Percentiles rank a stretch among this genome's conserved stretches.
phyloP scores from a whole-genome alignment of 2,888 invertebrate species.

The Diachrysia chrysitis region DNA sequence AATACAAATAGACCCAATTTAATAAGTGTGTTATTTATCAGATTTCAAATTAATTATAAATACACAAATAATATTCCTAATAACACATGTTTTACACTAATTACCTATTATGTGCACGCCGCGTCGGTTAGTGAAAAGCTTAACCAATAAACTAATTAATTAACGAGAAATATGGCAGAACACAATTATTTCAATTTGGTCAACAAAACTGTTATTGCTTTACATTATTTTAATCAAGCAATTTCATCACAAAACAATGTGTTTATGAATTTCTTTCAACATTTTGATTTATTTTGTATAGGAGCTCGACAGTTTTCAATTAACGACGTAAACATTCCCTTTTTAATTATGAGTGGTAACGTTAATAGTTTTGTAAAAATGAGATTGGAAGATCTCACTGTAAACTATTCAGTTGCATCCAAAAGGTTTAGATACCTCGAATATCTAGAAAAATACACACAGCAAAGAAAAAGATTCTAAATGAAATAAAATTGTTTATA shows the following conservation, averaged over 20 bases:
- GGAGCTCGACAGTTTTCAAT: too few relatives aligned
- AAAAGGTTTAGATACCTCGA: too few relatives aligned
- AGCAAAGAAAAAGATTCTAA: too few relatives aligned
- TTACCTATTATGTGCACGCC: neutral
- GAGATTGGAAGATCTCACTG: too few relatives aligned
- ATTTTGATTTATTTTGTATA: neutral
- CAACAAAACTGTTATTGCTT: neutral
- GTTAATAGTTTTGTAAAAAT: too few relatives aligned
- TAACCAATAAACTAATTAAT: slow-evolving; percentile 45
- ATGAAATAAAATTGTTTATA: too few relatives aligned
- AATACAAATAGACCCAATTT: neutral
- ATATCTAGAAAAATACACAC: too few relatives aligned
- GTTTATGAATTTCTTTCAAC: neutral
- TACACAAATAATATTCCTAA: slow-evolving; percentile 8
- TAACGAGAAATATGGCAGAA: slow-evolving; percentile 17
- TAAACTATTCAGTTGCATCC: too few relatives aligned
- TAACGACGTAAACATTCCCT: too few relatives aligned
- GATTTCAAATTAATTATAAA: neutral
- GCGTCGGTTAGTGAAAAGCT: slow-evolving; percentile 37
- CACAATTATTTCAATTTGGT: slow-evolving; percentile 23
- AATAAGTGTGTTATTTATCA: neutral
- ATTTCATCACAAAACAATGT: neutral
- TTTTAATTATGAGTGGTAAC: too few relatives aligned
- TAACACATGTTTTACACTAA: slow-evolving; percentile 19
- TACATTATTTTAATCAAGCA: neutral